These are phyloP conservation scores for Lepus townsendii DNA, from an alignment of 2,797 vertebrate genomes.

Conservation along the genomic window DNA sequence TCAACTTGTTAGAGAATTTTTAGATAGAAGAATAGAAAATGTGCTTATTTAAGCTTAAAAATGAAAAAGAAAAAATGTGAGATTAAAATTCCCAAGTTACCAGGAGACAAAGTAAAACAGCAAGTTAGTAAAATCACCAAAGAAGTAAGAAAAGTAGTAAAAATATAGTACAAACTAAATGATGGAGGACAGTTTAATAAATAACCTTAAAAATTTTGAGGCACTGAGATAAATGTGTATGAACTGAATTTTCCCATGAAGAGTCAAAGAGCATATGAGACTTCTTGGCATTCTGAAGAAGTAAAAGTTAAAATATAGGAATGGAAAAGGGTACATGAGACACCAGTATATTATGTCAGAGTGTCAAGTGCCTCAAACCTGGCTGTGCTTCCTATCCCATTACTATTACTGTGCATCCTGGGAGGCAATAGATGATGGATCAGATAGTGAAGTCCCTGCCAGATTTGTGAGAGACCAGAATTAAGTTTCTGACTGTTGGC, in stretches of 20 bases:
- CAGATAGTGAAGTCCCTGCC: no score
- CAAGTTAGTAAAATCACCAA: not conserved
- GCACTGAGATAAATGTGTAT: not conserved
- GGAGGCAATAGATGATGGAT: no score
- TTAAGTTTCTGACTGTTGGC: no score
- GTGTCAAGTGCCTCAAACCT: no score
- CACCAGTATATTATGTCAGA: no score
- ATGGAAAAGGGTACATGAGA: no score
- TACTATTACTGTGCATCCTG: no score
- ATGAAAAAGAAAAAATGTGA: not conserved
- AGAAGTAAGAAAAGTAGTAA: not conserved
- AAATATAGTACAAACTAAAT: constrained; percentile 1
- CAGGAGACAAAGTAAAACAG: not conserved
- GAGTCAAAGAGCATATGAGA: not conserved
- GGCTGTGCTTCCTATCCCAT: no score
- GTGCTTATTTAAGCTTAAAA: constrained; percentile 6
- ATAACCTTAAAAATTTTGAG: not conserved
- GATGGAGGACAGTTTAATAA: not conserved
- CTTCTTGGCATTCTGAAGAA: not conserved
- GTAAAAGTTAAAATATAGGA: not conserved
- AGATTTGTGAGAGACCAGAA: no score
- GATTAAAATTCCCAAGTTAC: constrained; percentile 33
- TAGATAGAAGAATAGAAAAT: not conserved
- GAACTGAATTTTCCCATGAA: not conserved
- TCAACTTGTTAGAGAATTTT: constrained; percentile 16